These are phyloP conservation scores for Trematomus loennbergii DNA, from an alignment of 2,113 vertebrate genomes.

Conservation along the genomic window DNA sequence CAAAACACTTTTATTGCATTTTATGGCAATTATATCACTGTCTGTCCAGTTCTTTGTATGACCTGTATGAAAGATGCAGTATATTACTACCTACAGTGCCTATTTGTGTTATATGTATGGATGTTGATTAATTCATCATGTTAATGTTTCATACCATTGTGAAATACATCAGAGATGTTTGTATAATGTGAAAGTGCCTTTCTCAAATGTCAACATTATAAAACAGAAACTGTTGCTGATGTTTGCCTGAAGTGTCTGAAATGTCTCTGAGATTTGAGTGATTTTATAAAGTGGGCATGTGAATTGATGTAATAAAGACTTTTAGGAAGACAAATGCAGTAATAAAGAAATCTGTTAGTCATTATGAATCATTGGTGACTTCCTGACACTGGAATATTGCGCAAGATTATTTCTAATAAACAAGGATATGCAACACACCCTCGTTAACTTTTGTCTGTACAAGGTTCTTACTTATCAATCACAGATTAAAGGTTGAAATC, in stretches of 20 bases:
- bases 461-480: slow-evolving; percentile 22
- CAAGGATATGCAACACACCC: slow-evolving; percentile 15
- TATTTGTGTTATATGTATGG: slow-evolving; percentile 32
- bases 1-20: slow-evolving; percentile 29
- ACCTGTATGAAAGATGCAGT: slow-evolving; percentile 31
- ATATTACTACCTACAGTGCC: slow-evolving; percentile 43
- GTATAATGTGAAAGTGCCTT: slow-evolving; percentile 63
- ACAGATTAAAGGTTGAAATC: slow-evolving; percentile 22
- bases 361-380: slow-evolving; percentile 3
- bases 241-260: slow-evolving; percentile 9
- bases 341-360: slow-evolving; percentile 42
- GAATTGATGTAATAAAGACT: slow-evolving; percentile 33
- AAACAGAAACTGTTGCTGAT: slow-evolving; percentile 20
- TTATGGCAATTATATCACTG: slow-evolving; percentile 10
- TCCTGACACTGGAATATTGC: background rate
- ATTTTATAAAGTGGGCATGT: slow-evolving; percentile 27
- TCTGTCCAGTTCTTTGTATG: slow-evolving; percentile 25
- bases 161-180: slow-evolving; percentile 13
- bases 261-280: slow-evolving; percentile 27
- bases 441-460: background rate
- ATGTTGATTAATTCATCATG: slow-evolving; percentile 47
- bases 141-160: slow-evolving; percentile 38
- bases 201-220: slow-evolving; percentile 30
- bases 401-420: background rate
- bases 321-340: slow-evolving; percentile 29